A percentile compares a stretch with the other conserved stretches of the same genome.
Evolutionary conservation across 2,797 vertebrate species (phyloP).

Genomic region (Hypotaenidia philippensis): DNA sequence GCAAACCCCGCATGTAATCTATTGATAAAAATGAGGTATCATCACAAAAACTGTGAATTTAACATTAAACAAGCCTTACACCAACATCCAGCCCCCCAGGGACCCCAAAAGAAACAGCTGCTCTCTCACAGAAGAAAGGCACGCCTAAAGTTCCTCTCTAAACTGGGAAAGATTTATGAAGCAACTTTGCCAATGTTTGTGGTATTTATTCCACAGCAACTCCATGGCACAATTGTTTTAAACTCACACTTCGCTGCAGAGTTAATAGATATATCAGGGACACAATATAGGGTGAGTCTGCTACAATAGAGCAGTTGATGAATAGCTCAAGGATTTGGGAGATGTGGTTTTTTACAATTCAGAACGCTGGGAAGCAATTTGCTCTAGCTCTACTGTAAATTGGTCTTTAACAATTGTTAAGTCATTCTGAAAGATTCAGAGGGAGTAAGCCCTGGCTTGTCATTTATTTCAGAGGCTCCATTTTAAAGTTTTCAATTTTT

Average conservation of each 20-base stretch:
- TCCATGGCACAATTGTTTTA: constrained; percentile 58
- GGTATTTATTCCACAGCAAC: constrained; percentile 57
- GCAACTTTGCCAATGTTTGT: constrained; percentile 45
- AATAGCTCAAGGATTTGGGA: constrained; percentile 45
- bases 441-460: background rate
- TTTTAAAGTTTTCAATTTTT: constrained; percentile 16
- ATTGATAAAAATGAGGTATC: background rate
- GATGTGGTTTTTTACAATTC: constrained; percentile 12
- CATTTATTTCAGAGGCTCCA: constrained; percentile 11
- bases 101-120: constrained; percentile 54
- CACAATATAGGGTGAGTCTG: constrained; percentile 43
- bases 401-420: constrained; percentile 30
- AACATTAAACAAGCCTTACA: constrained; percentile 19
- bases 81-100: background rate
- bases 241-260: constrained; percentile 27
- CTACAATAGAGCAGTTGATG: constrained; percentile 34
- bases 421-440: constrained; percentile 36
- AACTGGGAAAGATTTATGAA: constrained; percentile 50
- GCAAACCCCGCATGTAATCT: background rate
- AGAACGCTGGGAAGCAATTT: constrained; percentile 31
- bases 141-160: constrained; percentile 15
- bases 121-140: background rate
- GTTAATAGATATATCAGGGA: constrained; percentile 40
- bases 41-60: background rate
- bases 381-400: constrained; percentile 25